phyloP scores from a whole-genome alignment of 1,140 invertebrate genomes.

The Planococcus citri region DNA sequence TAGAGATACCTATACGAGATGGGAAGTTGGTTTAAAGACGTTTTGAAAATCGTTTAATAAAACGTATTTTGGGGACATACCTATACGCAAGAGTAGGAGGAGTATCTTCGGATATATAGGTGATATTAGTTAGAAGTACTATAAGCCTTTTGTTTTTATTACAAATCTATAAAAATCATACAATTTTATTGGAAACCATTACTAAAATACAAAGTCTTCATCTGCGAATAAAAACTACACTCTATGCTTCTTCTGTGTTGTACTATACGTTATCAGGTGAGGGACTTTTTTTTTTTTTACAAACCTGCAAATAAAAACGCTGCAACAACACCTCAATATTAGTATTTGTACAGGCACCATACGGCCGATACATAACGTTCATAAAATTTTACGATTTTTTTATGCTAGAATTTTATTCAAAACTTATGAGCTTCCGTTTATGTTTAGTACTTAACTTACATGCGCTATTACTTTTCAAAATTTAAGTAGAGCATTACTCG shows the following conservation, averaged over 20 bases:
- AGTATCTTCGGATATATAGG: too few species aligned
- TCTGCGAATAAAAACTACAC: slow-evolving; percentile 9
- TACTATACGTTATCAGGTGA: slow-evolving; percentile 12
- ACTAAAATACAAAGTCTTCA: slow-evolving; percentile 16
- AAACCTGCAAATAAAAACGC: slow-evolving; percentile 15
- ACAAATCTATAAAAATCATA: slow-evolving; percentile 11
- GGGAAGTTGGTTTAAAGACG: too few species aligned
- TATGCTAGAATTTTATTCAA: slow-evolving; percentile 14
- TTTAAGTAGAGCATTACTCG: slow-evolving; percentile 12
- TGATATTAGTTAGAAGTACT: too few species aligned
- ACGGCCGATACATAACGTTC: slow-evolving; percentile 1
- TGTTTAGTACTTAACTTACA: slow-evolving; percentile 5
- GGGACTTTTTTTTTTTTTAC: too few species aligned
- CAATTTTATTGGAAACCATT: slow-evolving; percentile 17
- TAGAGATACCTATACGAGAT: too few species aligned
- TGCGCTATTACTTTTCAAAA: neutral
- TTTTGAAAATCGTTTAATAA: too few species aligned
- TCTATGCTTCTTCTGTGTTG: neutral
- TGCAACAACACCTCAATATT: slow-evolving; percentile 16
- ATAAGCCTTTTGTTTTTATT: slow-evolving; percentile 11
- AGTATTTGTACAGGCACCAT: neutral
- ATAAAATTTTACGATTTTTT: slow-evolving; percentile 19
- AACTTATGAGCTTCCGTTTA: slow-evolving; percentile 18
- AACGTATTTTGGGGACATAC: too few species aligned
- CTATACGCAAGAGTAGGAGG: too few species aligned